These are phyloP conservation scores for Melanogrammus aeglefinus DNA, from an alignment of 2,797 vertebrate species.

Conservation along the genomic window DNA sequence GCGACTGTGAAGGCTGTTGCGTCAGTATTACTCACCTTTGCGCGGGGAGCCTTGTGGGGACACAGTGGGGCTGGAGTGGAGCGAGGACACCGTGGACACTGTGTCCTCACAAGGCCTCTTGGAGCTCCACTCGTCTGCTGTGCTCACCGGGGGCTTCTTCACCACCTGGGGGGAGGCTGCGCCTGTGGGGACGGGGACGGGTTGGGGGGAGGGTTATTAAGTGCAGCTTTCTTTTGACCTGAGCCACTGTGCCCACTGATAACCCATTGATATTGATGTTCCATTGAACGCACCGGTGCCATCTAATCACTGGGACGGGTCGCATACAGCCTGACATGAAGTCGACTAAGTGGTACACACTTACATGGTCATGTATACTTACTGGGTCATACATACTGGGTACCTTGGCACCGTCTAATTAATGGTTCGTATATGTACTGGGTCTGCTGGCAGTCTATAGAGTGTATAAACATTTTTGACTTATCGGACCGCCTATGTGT, in stretches of 20 bases:
- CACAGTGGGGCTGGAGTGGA: slow-evolving; percentile 87
- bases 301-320: background rate
- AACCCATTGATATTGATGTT: background rate
- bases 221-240: background rate
- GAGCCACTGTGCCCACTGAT: background rate
- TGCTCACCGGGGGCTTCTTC: slow-evolving; percentile 73
- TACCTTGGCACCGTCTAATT: background rate
- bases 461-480: no score
- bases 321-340: background rate
- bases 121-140: slow-evolving; percentile 77
- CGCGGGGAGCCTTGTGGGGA: slow-evolving; percentile 89
- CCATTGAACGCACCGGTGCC: background rate
- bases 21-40: slow-evolving; percentile 73
- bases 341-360: background rate
- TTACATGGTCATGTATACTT: background rate
- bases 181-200: slow-evolving; percentile 56
- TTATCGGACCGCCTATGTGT: no score
- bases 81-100: slow-evolving; percentile 80
- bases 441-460: background rate
- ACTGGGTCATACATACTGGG: slow-evolving; percentile 58
- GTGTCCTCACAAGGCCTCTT: slow-evolving; percentile 85
- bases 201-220: background rate
- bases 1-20: background rate
- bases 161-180: slow-evolving; percentile 78
- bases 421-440: background rate